Conservation (phyloP, 1,140 invertebrate genomes). For the Lucilia cuprina region DNA sequence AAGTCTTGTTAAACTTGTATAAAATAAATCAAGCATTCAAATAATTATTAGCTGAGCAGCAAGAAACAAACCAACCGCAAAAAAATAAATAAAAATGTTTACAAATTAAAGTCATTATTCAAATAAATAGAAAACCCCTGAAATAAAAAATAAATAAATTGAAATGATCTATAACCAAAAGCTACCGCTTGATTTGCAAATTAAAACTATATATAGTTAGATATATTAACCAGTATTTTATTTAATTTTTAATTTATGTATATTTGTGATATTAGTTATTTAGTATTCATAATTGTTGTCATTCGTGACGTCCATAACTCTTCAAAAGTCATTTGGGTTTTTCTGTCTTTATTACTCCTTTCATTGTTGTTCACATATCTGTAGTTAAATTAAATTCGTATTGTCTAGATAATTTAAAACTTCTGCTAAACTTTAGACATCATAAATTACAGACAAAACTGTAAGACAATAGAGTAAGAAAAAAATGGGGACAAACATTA, state of each 20-base stretch:
- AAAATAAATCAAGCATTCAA: not conserved
- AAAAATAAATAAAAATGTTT: not conserved
- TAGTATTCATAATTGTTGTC: constrained; percentile 15
- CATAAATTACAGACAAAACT: not conserved
- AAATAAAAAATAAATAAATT: not conserved
- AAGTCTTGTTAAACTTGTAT: not conserved
- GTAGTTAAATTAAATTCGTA: not conserved
- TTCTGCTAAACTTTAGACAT: not conserved
- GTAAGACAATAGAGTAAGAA: not conserved
- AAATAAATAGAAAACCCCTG: not conserved
- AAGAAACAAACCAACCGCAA: not conserved
- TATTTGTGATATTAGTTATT: not conserved
- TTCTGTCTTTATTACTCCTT: too few species aligned
- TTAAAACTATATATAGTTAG: too few species aligned
- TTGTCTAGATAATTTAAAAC: not conserved
- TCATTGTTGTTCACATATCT: not conserved
- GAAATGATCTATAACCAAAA: not conserved
- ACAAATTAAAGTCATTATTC: not conserved
- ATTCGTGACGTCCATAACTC: constrained; percentile 5
- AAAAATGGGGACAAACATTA: not conserved
- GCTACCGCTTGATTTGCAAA: not conserved
- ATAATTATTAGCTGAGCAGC: too few species aligned
- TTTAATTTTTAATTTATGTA: not conserved
- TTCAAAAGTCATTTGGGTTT: not conserved
- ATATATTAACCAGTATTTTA: not conserved